phyloP scores from a whole-genome alignment of 2,113 vertebrate species.

The Apus apus region DNA sequence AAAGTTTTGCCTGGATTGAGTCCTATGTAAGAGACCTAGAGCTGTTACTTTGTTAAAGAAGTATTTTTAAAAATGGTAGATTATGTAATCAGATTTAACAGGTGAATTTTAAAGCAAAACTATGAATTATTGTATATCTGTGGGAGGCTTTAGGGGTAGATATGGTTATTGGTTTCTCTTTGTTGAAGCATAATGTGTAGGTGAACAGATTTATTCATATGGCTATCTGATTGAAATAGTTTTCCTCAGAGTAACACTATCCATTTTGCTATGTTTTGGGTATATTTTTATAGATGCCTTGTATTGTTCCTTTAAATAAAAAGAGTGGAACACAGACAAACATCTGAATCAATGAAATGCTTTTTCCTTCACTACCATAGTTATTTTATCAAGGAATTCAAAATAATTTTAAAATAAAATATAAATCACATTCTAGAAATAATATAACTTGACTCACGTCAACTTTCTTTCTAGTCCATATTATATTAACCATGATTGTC shows the following conservation, averaged over 20 bases:
- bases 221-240: background rate
- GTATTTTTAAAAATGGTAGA: background rate
- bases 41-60: background rate
- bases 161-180: background rate
- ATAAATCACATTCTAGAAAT: background rate
- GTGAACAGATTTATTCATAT: background rate
- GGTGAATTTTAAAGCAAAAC: slow-evolving; percentile 7
- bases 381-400: background rate
- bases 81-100: background rate
- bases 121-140: background rate
- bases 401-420: background rate
- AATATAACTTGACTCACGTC: background rate
- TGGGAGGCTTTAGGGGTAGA: background rate
- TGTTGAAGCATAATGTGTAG: background rate
- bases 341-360: background rate
- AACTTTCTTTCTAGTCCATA: background rate
- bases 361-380: background rate
- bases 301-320: background rate
- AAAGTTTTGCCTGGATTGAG: background rate
- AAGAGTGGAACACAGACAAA: background rate
- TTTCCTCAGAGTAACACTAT: background rate
- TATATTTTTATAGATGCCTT: background rate
- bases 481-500: background rate
- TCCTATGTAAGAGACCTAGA: background rate
- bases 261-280: background rate